These are phyloP conservation scores for Pyrgus malvae DNA, from an alignment of 2,888 invertebrate genomes.

Conservation along the genomic window DNA sequence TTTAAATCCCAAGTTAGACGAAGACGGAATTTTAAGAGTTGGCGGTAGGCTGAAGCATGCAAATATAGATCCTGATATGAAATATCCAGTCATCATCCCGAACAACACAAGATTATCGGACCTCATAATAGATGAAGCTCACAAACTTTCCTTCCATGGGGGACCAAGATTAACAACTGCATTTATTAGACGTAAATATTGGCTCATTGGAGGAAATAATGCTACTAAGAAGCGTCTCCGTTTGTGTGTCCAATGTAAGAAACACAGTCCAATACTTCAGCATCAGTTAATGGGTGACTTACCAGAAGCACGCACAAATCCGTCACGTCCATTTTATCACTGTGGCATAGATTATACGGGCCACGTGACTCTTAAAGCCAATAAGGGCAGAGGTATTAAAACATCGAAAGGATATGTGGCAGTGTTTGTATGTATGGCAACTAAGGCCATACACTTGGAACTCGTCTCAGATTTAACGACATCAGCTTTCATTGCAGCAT, in stretches of 20 bases:
- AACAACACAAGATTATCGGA: constrained; percentile 9
- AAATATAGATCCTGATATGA: constrained; percentile 21
- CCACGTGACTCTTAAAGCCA: constrained; percentile 25
- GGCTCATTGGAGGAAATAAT: constrained; percentile 27
- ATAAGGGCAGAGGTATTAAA: constrained; percentile 28
- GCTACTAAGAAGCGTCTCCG: constrained; percentile 30
- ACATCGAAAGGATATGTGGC: constrained; percentile 32
- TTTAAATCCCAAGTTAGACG: constrained; percentile 25
- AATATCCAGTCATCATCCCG: constrained; percentile 26
- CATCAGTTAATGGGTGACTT: constrained; percentile 28
- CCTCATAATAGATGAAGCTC: constrained; percentile 28
- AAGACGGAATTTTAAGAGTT: constrained; percentile 24
- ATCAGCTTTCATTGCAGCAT: constrained; percentile 29
- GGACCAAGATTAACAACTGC: constrained; percentile 25
- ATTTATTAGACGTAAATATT: constrained; percentile 27
- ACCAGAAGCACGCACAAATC: constrained; percentile 10
- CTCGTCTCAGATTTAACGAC: constrained; percentile 31
- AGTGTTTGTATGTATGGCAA: constrained; percentile 32
- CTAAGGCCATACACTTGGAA: constrained; percentile 32
- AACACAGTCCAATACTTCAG: constrained; percentile 22
- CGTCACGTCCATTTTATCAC: constrained; percentile 26
- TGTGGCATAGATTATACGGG: constrained; percentile 34
- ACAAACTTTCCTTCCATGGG: constrained; percentile 27
- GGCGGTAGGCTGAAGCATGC: constrained; percentile 27
- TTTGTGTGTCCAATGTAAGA: constrained; percentile 28